Base-by-base conservation (phyloP, 2,888 invertebrate species). In the Girardia tigrina region DNA sequence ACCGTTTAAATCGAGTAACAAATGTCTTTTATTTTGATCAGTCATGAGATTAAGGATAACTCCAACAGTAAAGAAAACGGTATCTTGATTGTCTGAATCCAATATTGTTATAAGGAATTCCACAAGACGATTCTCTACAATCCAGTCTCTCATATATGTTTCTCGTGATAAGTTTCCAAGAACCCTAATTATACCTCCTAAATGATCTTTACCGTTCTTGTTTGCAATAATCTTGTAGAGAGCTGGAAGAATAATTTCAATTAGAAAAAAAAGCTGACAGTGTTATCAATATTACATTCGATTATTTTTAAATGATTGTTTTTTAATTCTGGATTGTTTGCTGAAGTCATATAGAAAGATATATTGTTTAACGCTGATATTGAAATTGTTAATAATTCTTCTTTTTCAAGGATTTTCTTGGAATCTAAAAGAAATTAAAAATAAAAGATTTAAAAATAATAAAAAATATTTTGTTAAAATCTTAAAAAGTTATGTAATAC, bases 311-410 rank as follows among this genome's bases (percentile, higher is more conserved):
- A 79, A 75, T 83, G 82, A n/a, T 80, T 79, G n/a, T 78, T 76
- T n/a, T 79, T 79, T 29, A 83, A 79, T 42, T 29, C 75, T 72
- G 71, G 23, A 4, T 71, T 26, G 8, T 29, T 36, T n/a, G 76
- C 73, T 1, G 75, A 8, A 16, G 20, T 27, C 72, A 79, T 80
- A 79, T 84, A 84, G 79, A 80, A 92, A 0, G 91, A 90, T 75
- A 92, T 86, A 84, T 92, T 92, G 84, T 91, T 92, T 77, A 92
- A 86, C 0, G 91, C 90, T 8, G 90, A 90, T 71, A 91, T 85
- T 16, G 90, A 88, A 2, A 91, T 90, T 77, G 90, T 87, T 0
- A 90, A 88, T 70, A 92, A 83, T 82, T 91, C 91, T 79, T 90
- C 89, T 79, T 80, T 82, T 1, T 77, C 79, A 2, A 36, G 23